These are phyloP conservation scores for Pseudomyrmex concolor DNA, from an alignment of 1,140 invertebrate genomes.

Conservation along the genomic window DNA sequence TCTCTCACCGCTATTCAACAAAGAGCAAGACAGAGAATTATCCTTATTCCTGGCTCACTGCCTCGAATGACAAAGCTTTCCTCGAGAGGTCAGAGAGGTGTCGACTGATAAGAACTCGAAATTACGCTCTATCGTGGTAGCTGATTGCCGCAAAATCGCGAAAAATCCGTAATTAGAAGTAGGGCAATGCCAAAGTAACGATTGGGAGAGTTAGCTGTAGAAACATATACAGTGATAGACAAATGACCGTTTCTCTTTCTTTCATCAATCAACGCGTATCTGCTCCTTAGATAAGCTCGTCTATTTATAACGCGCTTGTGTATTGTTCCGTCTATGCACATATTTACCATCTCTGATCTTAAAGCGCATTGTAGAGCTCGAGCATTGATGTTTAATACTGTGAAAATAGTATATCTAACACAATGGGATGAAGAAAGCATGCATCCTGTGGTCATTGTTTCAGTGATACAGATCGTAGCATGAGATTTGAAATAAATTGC, in stretches of 20 bases:
- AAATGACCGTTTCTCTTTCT: constrained; percentile 23
- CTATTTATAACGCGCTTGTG: neutral
- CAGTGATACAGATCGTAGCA: constrained; percentile 46
- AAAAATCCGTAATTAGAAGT: neutral
- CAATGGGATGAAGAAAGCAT: constrained; percentile 9
- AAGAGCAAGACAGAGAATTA: constrained; percentile 50
- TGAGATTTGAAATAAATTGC: constrained; percentile 67
- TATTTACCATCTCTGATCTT: constrained; percentile 10
- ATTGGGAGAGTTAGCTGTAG: constrained; percentile 69
- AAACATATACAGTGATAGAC: constrained; percentile 60
- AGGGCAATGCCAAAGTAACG: constrained; percentile 64
- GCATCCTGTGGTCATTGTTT: constrained; percentile 56
- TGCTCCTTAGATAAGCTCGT: neutral
- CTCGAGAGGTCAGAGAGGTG: constrained; percentile 68
- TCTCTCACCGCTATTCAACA: neutral
- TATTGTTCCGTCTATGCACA: no score
- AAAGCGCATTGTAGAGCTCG: neutral
- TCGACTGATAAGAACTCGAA: constrained; percentile 68
- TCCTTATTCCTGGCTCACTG: constrained; percentile 33
- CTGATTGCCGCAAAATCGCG: constrained; percentile 50
- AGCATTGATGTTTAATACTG: constrained; percentile 40
- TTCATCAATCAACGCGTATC: neutral
- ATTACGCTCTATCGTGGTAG: constrained; percentile 63
- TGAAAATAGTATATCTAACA: constrained; percentile 41
- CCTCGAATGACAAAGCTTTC: constrained; percentile 26